Percentiles rank a stretch among this genome's conserved stretches.
Conservation (phyloP, 2,888 invertebrate species). For the Tribolium freemani region DNA sequence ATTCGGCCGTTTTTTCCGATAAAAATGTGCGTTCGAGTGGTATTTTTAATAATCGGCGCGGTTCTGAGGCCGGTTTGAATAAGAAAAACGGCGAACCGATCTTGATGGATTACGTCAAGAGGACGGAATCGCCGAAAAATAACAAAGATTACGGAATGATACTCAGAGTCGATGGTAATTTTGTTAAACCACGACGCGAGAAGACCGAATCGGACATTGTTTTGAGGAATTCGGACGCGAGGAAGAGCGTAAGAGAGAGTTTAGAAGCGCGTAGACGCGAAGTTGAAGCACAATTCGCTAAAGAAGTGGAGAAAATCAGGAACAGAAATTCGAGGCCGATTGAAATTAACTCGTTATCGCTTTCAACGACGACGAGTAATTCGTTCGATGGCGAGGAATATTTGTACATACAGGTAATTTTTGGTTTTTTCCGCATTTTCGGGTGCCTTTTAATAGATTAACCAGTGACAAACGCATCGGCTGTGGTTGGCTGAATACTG, state of each 20-base stretch:
- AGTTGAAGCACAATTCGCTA: constrained; percentile 67
- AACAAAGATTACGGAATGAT: constrained; percentile 63
- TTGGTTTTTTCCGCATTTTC: constrained; percentile 50
- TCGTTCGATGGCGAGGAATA: constrained; percentile 66
- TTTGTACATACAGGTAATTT: constrained; percentile 67
- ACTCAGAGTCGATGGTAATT: constrained; percentile 59
- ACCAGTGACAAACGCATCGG: constrained; percentile 3
- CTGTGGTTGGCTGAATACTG: constrained; percentile 42
- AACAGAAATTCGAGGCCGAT: constrained; percentile 69
- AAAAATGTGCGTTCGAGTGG: constrained; percentile 76
- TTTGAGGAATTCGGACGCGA: constrained; percentile 74
- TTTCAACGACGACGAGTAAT: constrained; percentile 61
- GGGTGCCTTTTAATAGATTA: constrained; percentile 49
- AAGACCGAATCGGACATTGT: constrained; percentile 92
- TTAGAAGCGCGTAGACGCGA: constrained; percentile 69
- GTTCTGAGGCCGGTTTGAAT: constrained; percentile 70
- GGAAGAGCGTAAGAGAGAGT: constrained; percentile 69
- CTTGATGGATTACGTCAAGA: constrained; percentile 78
- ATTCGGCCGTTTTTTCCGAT: constrained; percentile 78
- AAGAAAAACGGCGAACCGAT: constrained; percentile 78
- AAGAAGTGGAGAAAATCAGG: constrained; percentile 67
- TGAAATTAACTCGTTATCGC: constrained; percentile 62
- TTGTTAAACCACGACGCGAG: constrained; percentile 82
- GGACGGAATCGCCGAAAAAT: constrained; percentile 69
- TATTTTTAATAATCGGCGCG: constrained; percentile 77